phyloP scores from a whole-genome alignment of 2,797 vertebrate species.

The Gymnodraco acuticeps region DNA sequence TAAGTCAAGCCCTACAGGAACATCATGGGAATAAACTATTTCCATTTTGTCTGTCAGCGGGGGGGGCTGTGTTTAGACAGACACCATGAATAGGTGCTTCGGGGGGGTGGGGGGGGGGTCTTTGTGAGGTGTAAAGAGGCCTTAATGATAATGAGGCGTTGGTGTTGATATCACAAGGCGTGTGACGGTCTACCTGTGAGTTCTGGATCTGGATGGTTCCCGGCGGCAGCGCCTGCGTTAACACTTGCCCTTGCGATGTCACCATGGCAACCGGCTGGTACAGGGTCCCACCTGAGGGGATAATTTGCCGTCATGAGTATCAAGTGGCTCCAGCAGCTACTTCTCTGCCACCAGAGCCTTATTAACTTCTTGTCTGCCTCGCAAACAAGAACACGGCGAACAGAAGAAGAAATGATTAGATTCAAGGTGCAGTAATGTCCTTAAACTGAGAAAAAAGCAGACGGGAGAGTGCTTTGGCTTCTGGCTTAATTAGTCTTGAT shows the following conservation, averaged over 20 bases:
- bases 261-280: conserved; percentile 99
- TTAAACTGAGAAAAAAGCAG: conserved; percentile 47
- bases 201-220: conserved; percentile 98
- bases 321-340: conserved; percentile 65
- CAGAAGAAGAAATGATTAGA: conserved; percentile 56
- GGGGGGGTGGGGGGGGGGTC: background rate
- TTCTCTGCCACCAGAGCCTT: conserved; percentile 32
- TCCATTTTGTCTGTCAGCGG: conserved; percentile 62
- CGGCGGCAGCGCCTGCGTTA: conserved; percentile 94
- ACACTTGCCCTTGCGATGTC: conserved; percentile 98
- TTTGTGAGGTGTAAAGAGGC: conserved; percentile 46
- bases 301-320: conserved; percentile 75
- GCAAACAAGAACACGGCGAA: conserved; percentile 55
- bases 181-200: conserved; percentile 88
- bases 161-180: conserved; percentile 22
- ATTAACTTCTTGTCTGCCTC: conserved; percentile 50
- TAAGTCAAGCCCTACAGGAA: conserved; percentile 22
- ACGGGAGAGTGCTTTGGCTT: conserved; percentile 50
- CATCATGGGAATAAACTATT: conserved; percentile 59
- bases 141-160: conserved; percentile 56
- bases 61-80: conserved; percentile 55
- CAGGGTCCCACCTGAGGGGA: conserved; percentile 92
- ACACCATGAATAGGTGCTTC: conserved; percentile 54
- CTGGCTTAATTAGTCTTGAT: conserved; percentile 77
- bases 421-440: conserved; percentile 65